These are phyloP conservation scores for Platorchestia sp. DNA, from an alignment of 1,140 invertebrate species.

Conservation along the genomic window DNA sequence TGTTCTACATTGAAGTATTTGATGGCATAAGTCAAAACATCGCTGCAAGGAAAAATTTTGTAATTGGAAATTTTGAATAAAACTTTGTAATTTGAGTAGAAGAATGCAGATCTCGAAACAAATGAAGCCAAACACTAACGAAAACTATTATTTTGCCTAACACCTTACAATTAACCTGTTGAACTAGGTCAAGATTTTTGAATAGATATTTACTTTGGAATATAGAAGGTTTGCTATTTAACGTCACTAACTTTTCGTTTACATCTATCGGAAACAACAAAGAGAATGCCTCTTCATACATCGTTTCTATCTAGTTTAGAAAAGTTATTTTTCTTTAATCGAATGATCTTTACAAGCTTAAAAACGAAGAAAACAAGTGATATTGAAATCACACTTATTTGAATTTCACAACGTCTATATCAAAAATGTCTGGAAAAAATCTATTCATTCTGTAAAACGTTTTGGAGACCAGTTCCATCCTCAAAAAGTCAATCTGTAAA, in stretches of 20 bases:
- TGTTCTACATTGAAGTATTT: background rate
- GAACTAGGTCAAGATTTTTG: background rate
- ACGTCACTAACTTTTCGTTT: background rate
- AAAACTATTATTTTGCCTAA: background rate
- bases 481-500: too few relatives aligned
- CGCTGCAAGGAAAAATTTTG: background rate
- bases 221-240: background rate
- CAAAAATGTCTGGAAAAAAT: too few relatives aligned
- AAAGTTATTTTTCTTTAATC: too few relatives aligned
- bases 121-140: background rate
- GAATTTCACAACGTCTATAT: too few relatives aligned
- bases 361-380: too few relatives aligned
- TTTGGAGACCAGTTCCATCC: too few relatives aligned
- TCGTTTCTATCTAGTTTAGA: too few relatives aligned
- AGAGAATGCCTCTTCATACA: background rate
- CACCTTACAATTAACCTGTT: background rate
- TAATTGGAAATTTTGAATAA: background rate
- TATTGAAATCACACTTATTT: too few relatives aligned
- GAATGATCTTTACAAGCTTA: too few relatives aligned
- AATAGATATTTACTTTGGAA: background rate
- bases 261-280: background rate
- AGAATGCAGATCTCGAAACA: background rate
- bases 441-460: too few relatives aligned
- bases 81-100: background rate
- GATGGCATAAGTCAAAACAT: background rate